Base-by-base conservation (phyloP, 2,888 invertebrate species). In the Macropis europaea region DNA sequence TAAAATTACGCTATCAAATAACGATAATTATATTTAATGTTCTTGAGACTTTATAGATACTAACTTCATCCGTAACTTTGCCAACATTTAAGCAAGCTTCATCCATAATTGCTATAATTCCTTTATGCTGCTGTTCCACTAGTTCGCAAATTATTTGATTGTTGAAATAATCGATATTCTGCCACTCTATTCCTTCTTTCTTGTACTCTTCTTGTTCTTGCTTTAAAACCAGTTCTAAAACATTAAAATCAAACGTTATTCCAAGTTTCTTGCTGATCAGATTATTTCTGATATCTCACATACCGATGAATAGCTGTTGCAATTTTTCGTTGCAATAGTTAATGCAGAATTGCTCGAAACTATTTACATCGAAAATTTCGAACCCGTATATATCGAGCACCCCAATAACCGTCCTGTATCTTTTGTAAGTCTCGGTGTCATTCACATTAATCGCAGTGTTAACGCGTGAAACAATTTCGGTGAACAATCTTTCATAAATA, bases 291-390 rank as follows among this genome's bases (percentile, higher is more conserved):
- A 24, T 47, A 28, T 22, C 19, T 45, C n/a, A 78, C 91, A 90
- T 86, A 96, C 96, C 96, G 86, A 99, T 99, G 89, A 99, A 99
- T 32, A 99, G 92, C 90, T 99, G 99, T 89, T 99, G 99, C 77
- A 99, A 92, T 89, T 99, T 99, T 91, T 99, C 99, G 89, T 99
- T 99, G 89, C 99, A 99, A 91, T 99, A 99, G 91, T 99, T 99
- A 87, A 99, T 99, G 90, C 99, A 99, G 91, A 99, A 97, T 91
- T 99, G 99, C 90, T 99, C 99, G 91, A 99, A 98, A 91, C 97
- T 97, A 91, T 99, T 99, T 26, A 93, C 93, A 82, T 98, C 98
- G 90, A 99, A 98, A 80, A 99, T 98, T 92, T 99, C 99, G 90
- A 99, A 99, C 17, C 99, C 99, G 90, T 99, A 99, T 87, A 99